These are phyloP conservation scores for Psix sp. DNA, from an alignment of 1,140 invertebrate species.

Conservation along the genomic window DNA sequence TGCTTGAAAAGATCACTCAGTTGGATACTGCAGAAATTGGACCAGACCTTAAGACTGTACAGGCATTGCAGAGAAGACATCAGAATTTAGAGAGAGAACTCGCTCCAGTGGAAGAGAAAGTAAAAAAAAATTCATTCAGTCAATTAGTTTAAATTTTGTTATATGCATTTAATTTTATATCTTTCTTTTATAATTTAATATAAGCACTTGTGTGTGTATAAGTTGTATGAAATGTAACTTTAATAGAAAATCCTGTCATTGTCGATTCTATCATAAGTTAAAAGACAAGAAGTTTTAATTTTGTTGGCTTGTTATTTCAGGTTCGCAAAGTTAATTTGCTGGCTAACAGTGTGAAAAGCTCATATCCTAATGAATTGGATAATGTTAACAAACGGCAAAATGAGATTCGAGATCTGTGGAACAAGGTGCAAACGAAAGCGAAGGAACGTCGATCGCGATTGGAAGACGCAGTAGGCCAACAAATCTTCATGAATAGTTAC, in stretches of 20 bases:
- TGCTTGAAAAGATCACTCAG: conserved; percentile 93
- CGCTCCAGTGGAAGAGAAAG: conserved; percentile 93
- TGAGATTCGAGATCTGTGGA: conserved; percentile 92
- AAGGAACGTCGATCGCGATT: conserved; percentile 86
- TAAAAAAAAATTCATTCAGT: conserved; percentile 64
- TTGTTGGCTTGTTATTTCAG: conserved; percentile 23
- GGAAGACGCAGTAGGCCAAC: conserved; percentile 94
- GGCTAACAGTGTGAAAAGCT: conserved; percentile 89
- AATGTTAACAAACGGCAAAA: conserved; percentile 91
- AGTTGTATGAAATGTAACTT: neutral
- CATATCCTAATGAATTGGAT: conserved; percentile 92
- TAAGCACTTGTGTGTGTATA: too few species aligned
- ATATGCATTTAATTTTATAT: too few species aligned
- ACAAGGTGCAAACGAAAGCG: conserved; percentile 90
- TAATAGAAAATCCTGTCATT: too few species aligned
- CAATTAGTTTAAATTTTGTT: neutral
- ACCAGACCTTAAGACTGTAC: conserved; percentile 92
- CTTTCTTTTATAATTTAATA: too few species aligned
- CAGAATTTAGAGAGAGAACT: conserved; percentile 93
- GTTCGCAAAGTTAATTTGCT: conserved; percentile 84
- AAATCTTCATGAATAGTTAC: conserved; percentile 93
- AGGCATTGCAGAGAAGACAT: conserved; percentile 91
- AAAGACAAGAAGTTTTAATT: neutral
- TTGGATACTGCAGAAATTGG: conserved; percentile 87
- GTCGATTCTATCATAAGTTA: too few species aligned